Evolutionary conservation across 2,888 invertebrate species (phyloP).

Genomic region (Tetranychus piercei): DNA sequence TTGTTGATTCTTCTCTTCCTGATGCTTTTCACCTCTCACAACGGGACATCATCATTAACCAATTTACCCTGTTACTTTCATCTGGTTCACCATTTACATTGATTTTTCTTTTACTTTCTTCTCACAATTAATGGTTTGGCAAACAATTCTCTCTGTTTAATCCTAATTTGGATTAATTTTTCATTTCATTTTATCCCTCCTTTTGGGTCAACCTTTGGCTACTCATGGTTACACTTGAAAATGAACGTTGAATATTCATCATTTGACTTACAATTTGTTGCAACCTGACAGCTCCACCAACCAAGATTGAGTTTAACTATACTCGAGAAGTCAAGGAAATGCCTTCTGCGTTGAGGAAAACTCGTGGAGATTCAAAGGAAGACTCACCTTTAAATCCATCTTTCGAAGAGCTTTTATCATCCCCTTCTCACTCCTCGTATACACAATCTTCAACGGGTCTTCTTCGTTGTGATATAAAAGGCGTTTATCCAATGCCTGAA

Average conservation of each 20-base stretch:
- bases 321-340: constrained; percentile 5
- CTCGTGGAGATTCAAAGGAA: constrained; percentile 4
- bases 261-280: neutral
- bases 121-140: neutral
- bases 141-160: too few relatives aligned
- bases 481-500: constrained; percentile 28
- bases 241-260: neutral
- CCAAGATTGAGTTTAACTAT: constrained; percentile 5
- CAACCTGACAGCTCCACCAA: constrained; percentile 2
- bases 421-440: neutral
- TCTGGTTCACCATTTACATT: neutral
- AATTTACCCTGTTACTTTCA: neutral
- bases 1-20: neutral
- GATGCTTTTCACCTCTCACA: neutral
- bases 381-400: neutral
- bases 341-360: constrained; percentile 5
- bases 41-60: neutral
- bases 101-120: neutral
- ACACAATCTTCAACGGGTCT: neutral
- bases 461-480: constrained; percentile 25
- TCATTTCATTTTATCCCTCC: too few relatives aligned
- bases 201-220: too few relatives aligned
- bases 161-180: too few relatives aligned
- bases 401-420: neutral
- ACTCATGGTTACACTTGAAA: too few relatives aligned